These are phyloP conservation scores for Diogma glabrata DNA, from an alignment of 2,888 invertebrate species.

Conservation along the genomic window DNA sequence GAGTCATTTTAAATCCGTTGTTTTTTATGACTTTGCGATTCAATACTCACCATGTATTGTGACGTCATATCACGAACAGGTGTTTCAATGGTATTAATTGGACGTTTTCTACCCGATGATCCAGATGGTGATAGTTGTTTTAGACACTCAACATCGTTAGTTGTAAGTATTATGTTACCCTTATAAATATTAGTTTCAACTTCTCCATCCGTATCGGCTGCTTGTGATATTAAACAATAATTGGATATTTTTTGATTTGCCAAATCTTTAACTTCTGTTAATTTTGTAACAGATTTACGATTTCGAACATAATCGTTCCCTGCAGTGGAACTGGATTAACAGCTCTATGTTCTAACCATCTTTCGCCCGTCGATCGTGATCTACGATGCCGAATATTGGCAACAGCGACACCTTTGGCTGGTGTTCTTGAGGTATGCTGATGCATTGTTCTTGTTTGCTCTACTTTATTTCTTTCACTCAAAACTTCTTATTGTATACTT, in stretches of 20 bases:
- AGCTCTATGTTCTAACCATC: conserved; percentile 85
- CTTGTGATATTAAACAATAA: conserved; percentile 88
- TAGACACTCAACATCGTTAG: conserved; percentile 83
- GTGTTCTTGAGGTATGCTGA: conserved; percentile 17
- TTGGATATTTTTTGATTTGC: conserved; percentile 60
- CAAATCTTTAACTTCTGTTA: conserved; percentile 68
- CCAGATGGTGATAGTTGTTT: conserved; percentile 65
- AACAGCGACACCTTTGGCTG: conserved; percentile 49
- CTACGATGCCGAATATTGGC: conserved; percentile 64
- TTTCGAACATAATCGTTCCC: conserved; percentile 77
- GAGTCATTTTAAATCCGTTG: conserved; percentile 27
- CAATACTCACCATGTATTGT: conserved; percentile 34
- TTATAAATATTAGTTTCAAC: conserved; percentile 87
- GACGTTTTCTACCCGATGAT: conserved; percentile 36
- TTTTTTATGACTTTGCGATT: conserved; percentile 35
- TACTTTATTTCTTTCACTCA: too few relatives aligned
- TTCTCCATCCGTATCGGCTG: conserved; percentile 83
- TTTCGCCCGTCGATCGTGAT: conserved; percentile 65
- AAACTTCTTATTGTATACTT: conserved; percentile 13
- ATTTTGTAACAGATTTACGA: conserved; percentile 71
- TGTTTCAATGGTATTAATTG: conserved; percentile 25
- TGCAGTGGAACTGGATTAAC: conserved; percentile 62
- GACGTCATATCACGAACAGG: conserved; percentile 28
- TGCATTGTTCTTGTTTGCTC: conserved; percentile 14
- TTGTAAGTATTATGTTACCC: conserved; percentile 86